Evolutionary conservation across 2,888 invertebrate genomes (phyloP).

Genomic region (Hemistola chrysoprasaria): DNA sequence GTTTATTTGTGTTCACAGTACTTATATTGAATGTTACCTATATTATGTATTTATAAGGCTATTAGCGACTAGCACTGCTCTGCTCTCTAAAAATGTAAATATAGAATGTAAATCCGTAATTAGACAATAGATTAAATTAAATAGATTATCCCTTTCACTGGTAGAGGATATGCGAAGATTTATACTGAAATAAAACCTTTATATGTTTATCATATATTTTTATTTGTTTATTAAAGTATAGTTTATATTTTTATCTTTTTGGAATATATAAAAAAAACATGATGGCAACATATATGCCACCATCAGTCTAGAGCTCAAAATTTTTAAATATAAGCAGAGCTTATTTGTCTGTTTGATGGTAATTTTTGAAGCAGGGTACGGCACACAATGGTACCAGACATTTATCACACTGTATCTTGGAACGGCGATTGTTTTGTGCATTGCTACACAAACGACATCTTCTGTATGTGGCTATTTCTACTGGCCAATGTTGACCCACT

Average conservation of each 20-base stretch:
- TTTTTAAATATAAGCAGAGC: conserved; percentile 3
- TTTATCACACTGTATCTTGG: conserved; percentile 6
- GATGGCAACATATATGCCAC: conserved; percentile 19
- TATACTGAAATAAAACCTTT: conserved; percentile 1
- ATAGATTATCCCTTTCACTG: conserved; percentile 2
- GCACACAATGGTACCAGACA: conserved; percentile 19
- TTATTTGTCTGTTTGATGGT: conserved; percentile 13
- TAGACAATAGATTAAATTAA: too few relatives aligned
- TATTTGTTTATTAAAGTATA: too few relatives aligned
- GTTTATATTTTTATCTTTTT: conserved; percentile 1
- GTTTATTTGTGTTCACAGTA: too few relatives aligned
- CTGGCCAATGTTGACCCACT: conserved; percentile 13
- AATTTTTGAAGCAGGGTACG: conserved; percentile 12
- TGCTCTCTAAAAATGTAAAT: too few relatives aligned
- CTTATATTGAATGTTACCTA: too few relatives aligned
- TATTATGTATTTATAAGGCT: too few relatives aligned
- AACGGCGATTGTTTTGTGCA: conserved; percentile 14
- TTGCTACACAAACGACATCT: conserved; percentile 18
- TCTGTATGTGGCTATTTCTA: conserved; percentile 9
- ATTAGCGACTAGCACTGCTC: too few relatives aligned
- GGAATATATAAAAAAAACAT: conserved; percentile 5
- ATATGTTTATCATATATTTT: too few relatives aligned
- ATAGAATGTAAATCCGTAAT: too few relatives aligned
- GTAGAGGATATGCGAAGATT: not conserved
- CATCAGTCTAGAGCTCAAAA: conserved; percentile 9